Percentiles rank a stretch among this genome's conserved stretches.
Evolutionary conservation across 2,113 vertebrate species (phyloP).

Genomic region (Boleophthalmus pectinirostris): DNA sequence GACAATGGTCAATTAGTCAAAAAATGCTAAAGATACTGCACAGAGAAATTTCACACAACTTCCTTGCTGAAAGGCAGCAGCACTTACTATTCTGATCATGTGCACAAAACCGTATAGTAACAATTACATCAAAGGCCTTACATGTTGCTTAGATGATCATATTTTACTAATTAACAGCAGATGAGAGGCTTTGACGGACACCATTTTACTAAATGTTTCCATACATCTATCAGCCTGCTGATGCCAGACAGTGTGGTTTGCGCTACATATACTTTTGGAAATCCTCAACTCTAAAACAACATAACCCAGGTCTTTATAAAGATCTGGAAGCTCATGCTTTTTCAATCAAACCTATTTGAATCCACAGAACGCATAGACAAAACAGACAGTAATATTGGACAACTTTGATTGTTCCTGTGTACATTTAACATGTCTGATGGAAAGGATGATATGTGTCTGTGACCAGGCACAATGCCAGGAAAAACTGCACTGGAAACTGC

Average conservation of each 20-base stretch:
- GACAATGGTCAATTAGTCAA: too few relatives aligned
- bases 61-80: too few relatives aligned
- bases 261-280: constrained; percentile 65
- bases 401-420: constrained; percentile 38
- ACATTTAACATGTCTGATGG: constrained; percentile 61
- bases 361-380: constrained; percentile 31
- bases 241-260: constrained; percentile 59
- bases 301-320: constrained; percentile 54
- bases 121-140: constrained; percentile 26
- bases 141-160: constrained; percentile 46
- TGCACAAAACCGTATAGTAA: background rate
- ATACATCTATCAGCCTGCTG: constrained; percentile 59
- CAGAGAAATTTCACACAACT: too few relatives aligned
- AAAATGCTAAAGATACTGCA: too few relatives aligned
- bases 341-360: constrained; percentile 52
- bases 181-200: constrained; percentile 68
- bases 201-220: constrained; percentile 74
- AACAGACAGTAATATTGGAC: constrained; percentile 55
- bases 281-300: constrained; percentile 63
- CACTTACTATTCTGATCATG: too few relatives aligned
- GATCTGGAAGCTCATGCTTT: constrained; percentile 45
- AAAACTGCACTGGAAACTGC: constrained; percentile 64
- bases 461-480: constrained; percentile 56
- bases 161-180: constrained; percentile 65
- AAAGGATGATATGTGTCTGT: constrained; percentile 59